A percentile compares a stretch with the other conserved stretches of the same genome.
phyloP scores from a whole-genome alignment of 2,797 vertebrate genomes.

The Oophaga sylvatica region DNA sequence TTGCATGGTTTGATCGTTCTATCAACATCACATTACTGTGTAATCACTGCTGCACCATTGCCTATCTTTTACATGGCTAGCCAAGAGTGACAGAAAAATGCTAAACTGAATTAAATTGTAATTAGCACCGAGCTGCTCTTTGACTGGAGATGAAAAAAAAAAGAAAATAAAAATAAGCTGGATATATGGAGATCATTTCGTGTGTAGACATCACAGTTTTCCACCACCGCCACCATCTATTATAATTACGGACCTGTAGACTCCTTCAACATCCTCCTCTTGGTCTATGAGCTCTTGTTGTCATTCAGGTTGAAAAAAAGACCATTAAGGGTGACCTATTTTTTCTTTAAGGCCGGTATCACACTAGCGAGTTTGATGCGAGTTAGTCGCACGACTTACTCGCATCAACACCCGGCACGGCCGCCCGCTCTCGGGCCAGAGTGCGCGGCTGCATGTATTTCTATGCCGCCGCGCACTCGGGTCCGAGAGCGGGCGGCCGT shows the following conservation, averaged over 20 bases:
- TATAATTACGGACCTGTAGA: not conserved
- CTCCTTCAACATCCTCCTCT: not conserved
- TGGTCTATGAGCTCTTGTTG: not conserved
- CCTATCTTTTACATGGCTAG: constrained; percentile 43
- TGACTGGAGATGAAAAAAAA: constrained; percentile 32
- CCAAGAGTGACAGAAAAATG: constrained; percentile 44
- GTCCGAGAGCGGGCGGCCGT: too few relatives aligned
- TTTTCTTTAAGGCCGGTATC: not conserved
- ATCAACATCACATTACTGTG: constrained; percentile 52
- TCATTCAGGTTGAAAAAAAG: not conserved
- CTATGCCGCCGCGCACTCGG: too few relatives aligned
- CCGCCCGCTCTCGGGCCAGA: too few relatives aligned
- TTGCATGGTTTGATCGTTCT: constrained; percentile 43
- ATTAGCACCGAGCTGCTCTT: constrained; percentile 55
- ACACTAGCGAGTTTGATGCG: too few relatives aligned
- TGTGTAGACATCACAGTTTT: not conserved
- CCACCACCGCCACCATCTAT: not conserved
- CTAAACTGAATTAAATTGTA: constrained; percentile 53
- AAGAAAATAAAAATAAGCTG: constrained; percentile 24
- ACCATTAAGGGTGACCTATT: not conserved
- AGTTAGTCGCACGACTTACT: too few relatives aligned
- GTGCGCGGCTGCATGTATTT: too few relatives aligned
- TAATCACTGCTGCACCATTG: constrained; percentile 46
- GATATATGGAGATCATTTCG: constrained; percentile 7
- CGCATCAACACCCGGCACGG: too few relatives aligned